phyloP scores from a whole-genome alignment of 2,888 invertebrate genomes.

The Aphidius colemani region DNA sequence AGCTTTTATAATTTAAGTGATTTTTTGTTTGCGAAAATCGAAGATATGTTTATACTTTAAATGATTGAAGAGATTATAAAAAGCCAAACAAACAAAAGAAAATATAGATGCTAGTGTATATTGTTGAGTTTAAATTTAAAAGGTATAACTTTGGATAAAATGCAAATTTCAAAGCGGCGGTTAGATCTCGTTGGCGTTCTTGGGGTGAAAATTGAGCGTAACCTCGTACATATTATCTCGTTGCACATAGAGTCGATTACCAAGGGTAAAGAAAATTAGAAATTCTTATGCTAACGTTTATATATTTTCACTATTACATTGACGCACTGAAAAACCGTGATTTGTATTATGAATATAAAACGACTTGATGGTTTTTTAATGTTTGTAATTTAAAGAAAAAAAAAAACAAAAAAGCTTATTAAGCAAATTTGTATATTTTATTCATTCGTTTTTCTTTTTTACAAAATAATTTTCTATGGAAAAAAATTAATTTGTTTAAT shows the following conservation, averaged over 20 bases:
- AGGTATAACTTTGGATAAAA: background rate
- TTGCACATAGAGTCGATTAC: conserved; percentile 1
- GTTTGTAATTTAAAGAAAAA: no score
- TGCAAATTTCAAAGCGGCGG: conserved; percentile 3
- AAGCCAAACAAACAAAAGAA: background rate
- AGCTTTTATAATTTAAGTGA: no score
- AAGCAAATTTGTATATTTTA: no score
- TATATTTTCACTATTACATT: no score
- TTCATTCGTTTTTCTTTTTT: no score
- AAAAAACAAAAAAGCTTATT: no score
- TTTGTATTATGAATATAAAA: no score
- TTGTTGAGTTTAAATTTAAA: background rate
- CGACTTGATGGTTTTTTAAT: no score
- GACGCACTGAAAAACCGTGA: no score
- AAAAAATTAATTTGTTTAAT: no score
- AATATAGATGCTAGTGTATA: background rate
- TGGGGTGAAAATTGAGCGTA: background rate
- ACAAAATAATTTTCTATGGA: no score
- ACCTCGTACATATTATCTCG: background rate
- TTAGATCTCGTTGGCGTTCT: background rate
- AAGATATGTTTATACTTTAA: background rate
- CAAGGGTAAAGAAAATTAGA: conserved; percentile 3
- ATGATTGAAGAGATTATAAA: background rate
- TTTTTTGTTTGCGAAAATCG: no score
- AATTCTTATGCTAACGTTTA: background rate